Conservation (phyloP, 2,888 invertebrate genomes). For the Dione vanillae region DNA sequence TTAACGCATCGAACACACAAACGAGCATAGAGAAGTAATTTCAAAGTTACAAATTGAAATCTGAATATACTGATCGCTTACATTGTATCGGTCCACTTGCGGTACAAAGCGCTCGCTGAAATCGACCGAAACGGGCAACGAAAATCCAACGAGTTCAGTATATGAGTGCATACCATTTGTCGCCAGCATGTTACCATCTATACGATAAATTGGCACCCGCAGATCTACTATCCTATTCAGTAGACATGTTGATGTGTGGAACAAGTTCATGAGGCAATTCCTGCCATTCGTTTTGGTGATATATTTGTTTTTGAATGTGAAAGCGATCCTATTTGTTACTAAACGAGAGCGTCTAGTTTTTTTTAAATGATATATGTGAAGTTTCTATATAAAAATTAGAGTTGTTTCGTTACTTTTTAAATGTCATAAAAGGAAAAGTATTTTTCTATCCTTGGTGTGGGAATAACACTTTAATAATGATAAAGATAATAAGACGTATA, state of each 20-base stretch:
- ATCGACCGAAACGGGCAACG: conserved; percentile 38
- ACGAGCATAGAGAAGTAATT: conserved; percentile 13
- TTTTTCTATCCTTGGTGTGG: too few relatives aligned
- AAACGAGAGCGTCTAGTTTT: conserved; percentile 22
- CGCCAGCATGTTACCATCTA: conserved; percentile 71
- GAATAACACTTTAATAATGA: too few relatives aligned
- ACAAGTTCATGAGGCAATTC: conserved; percentile 53
- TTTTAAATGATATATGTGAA: conserved; percentile 19
- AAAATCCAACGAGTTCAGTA: conserved; percentile 48
- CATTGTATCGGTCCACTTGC: conserved; percentile 10
- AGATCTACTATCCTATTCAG: conserved; percentile 68
- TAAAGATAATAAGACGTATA: too few relatives aligned
- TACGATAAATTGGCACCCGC: conserved; percentile 78
- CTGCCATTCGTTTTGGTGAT: conserved; percentile 45
- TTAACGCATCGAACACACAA: background rate
- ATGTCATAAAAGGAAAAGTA: too few relatives aligned
- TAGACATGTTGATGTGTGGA: conserved; percentile 66
- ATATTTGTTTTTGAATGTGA: conserved; percentile 43
- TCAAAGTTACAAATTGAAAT: conserved; percentile 18
- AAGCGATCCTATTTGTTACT: conserved; percentile 30
- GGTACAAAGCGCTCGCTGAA: conserved; percentile 16
- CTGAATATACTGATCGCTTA: conserved; percentile 18
- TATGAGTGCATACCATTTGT: conserved; percentile 64
- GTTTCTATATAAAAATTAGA: background rate
- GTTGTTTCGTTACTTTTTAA: too few relatives aligned